Evolutionary conservation across 2,797 vertebrate species (phyloP), one percentile per base, ranked within the genome.

Genomic region (Dicrostonyx torquatus): DNA sequence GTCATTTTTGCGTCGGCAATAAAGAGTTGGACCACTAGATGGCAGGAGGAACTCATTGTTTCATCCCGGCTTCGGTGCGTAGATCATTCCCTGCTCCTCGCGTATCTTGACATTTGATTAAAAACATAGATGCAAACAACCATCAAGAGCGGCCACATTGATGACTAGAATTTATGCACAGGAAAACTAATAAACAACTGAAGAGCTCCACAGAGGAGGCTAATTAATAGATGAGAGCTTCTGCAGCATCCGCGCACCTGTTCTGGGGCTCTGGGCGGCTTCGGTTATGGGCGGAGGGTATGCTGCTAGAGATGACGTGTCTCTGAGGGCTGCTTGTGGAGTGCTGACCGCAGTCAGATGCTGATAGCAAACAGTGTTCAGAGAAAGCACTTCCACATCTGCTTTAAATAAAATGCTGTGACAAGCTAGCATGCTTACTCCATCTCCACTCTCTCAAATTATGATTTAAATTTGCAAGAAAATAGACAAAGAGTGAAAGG

Each of bases 51-150:
- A 37, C 7, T 4, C 43, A 14, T 0, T 0, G 2, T 62, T 64
- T 11, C 0, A 5, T 18, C 9, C 12, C 34, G 2, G 14, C 17
- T 82, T 50, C 4, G 15, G 24, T 0, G 4, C 11, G 2, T 9
- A 1, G 24, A 31, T 17, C 31, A 48, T 40, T 60, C 82, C 29
- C 3, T 45, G 40, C 8, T 48, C 17, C 12, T 48, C 9, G 45
- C 37, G 68, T 14, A 76, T 64, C 29, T 26, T 20, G 18, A 83
- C 14, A 29, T 55, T 55, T 48, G 4, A 48, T 70, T 72, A 62
- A 60, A 55, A 80, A 58, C 26, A 4, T 53, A 58, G 37, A 68
- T 1, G 62, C 53, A 40, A 80, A 79, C 29, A 34, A 6, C 24
- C 50, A 60, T 3, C 24, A 88, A 72, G 10, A 62, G 26, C 40